Evolutionary conservation across 2,888 invertebrate species (phyloP).

Genomic region (Nephrotoma flavescens): DNA sequence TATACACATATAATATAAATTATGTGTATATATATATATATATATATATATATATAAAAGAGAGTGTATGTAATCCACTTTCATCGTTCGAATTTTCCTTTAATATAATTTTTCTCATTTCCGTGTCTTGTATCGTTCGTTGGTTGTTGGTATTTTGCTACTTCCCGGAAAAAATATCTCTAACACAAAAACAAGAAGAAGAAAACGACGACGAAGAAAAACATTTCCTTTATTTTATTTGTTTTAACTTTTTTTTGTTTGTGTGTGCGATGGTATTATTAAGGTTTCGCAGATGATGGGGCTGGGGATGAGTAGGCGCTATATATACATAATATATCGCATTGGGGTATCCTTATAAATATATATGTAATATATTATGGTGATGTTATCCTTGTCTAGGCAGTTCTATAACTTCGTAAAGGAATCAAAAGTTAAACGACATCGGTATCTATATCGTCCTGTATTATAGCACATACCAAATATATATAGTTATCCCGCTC

Average conservation of each 20-base stretch:
- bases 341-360: background rate
- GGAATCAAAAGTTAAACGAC: background rate
- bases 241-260: background rate
- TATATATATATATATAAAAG: background rate
- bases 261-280: background rate
- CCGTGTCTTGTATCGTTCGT: background rate
- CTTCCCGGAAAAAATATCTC: slow-evolving; percentile 1
- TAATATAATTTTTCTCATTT: background rate
- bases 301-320: background rate
- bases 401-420: background rate
- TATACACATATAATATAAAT: background rate
- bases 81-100: background rate
- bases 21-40: background rate
- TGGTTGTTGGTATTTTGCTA: background rate
- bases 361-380: background rate
- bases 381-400: background rate
- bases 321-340: background rate
- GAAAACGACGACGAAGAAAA: background rate
- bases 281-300: background rate
- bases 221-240: background rate
- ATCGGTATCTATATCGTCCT: background rate
- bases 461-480: background rate
- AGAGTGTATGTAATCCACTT: background rate
- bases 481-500: background rate
- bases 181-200: background rate